Percentiles rank a stretch among this genome's conserved stretches.
Evolutionary conservation across 1,140 invertebrate species (phyloP).

Genomic region (Drosophila arawakana): DNA sequence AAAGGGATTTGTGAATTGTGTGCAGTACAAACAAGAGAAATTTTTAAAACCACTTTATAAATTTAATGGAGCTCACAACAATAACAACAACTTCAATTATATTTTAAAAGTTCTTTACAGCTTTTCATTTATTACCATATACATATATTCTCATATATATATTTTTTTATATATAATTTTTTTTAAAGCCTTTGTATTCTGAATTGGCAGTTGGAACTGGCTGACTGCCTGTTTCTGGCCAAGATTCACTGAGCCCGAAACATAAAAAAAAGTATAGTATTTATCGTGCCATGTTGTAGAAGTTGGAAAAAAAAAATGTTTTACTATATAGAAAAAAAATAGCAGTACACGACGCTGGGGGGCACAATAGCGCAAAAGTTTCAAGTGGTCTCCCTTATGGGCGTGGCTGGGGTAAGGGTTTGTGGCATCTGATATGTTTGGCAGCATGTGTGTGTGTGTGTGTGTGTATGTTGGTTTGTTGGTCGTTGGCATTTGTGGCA

Average conservation of each 20-base stretch:
- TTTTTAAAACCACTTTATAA: constrained; percentile 64
- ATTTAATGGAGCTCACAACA: constrained; percentile 69
- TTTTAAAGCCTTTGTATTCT: constrained; percentile 29
- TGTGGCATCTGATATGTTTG: constrained; percentile 14
- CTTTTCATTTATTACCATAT: constrained; percentile 35
- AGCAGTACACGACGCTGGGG: constrained; percentile 50
- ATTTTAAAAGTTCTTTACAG: constrained; percentile 71
- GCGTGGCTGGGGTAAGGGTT: not conserved
- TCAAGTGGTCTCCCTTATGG: constrained; percentile 73
- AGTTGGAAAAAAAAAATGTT: constrained; percentile 4
- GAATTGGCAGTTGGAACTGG: constrained; percentile 36
- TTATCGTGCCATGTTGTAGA: constrained; percentile 24
- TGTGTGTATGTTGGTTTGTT: constrained; percentile 14
- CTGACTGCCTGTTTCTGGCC: constrained; percentile 39
- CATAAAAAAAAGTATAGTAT: constrained; percentile 50
- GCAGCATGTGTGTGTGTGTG: not conserved
- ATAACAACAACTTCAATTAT: constrained; percentile 75
- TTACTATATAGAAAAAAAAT: constrained; percentile 39
- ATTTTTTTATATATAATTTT: constrained; percentile 20
- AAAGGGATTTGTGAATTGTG: not conserved
- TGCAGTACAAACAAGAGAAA: constrained; percentile 21
- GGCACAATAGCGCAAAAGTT: constrained; percentile 77
- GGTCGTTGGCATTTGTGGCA: constrained; percentile 77
- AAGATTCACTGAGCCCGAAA: constrained; percentile 68
- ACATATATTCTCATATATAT: not conserved